phyloP scores from a whole-genome alignment of 2,797 vertebrate genomes.

The Acanthis flammea region DNA sequence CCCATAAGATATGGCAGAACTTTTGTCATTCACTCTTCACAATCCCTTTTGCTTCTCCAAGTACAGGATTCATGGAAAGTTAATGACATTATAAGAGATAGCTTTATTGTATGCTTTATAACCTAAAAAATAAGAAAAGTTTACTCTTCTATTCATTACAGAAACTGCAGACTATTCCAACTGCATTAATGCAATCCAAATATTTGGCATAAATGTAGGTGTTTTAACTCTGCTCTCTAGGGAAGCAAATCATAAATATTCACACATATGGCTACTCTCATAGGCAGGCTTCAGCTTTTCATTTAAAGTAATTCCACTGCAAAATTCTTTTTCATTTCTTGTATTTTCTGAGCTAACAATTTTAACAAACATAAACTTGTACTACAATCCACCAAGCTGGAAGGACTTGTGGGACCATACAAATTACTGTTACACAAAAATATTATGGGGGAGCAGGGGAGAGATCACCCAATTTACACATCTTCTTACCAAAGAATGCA shows the following conservation, averaged over 20 bases:
- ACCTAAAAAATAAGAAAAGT: neutral
- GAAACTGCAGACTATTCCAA: neutral
- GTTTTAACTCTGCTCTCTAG: neutral
- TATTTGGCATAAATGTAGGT: neutral
- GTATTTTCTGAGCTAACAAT: neutral
- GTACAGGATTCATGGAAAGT: neutral
- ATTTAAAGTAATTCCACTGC: neutral
- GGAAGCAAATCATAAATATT: neutral
- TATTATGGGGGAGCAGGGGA: rapidly evolving
- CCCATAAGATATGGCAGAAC: neutral
- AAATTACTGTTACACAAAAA: neutral
- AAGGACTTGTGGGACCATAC: neutral
- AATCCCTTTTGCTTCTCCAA: neutral
- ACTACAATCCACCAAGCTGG: neutral
- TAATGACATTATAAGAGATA: neutral
- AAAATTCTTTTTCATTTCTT: neutral
- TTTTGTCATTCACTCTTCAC: neutral
- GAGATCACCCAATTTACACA: neutral
- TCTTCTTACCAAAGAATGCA: neutral
- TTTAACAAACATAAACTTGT: neutral
- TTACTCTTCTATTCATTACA: neutral
- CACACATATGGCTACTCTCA: neutral
- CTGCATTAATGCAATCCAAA: neutral
- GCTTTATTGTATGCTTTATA: neutral
- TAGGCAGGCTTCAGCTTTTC: neutral